Percentiles rank a stretch among this genome's conserved stretches.
Evolutionary conservation across 2,797 vertebrate genomes (phyloP).

Genomic region (Mormyrops attenuatus): DNA sequence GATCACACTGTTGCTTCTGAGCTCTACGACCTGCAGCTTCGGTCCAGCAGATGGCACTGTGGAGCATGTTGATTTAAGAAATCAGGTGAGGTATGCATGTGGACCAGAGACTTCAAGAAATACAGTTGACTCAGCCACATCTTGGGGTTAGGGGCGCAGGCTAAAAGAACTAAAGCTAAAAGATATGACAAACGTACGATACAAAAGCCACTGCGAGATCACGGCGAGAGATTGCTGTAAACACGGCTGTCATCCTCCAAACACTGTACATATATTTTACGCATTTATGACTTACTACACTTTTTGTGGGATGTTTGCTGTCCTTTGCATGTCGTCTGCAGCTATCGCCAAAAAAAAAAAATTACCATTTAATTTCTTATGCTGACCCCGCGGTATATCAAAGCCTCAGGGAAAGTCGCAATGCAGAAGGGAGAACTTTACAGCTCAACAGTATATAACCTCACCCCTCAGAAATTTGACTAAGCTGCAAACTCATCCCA

Average conservation of each 20-base stretch:
- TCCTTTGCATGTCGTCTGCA: background rate
- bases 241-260: background rate
- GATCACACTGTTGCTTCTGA: slow-evolving; percentile 26
- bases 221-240: background rate
- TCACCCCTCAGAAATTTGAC: background rate
- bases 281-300: background rate
- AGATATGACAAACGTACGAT: background rate
- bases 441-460: background rate
- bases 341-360: background rate
- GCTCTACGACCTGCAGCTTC: slow-evolving; percentile 33
- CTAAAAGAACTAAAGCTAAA: background rate
- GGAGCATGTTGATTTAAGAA: background rate
- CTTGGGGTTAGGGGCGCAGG: background rate
- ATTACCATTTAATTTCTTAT: background rate
- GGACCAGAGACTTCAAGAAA: background rate
- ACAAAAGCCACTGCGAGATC: background rate
- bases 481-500: background rate
- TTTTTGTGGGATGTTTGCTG: background rate
- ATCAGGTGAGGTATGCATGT: background rate
- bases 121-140: background rate
- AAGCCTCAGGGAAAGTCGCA: background rate
- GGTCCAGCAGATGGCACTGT: slow-evolving; percentile 60
- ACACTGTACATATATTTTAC: background rate
- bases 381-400: background rate
- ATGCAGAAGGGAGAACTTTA: background rate